Conservation (phyloP, 2,888 invertebrate species). For the Phengaris alcon region DNA sequence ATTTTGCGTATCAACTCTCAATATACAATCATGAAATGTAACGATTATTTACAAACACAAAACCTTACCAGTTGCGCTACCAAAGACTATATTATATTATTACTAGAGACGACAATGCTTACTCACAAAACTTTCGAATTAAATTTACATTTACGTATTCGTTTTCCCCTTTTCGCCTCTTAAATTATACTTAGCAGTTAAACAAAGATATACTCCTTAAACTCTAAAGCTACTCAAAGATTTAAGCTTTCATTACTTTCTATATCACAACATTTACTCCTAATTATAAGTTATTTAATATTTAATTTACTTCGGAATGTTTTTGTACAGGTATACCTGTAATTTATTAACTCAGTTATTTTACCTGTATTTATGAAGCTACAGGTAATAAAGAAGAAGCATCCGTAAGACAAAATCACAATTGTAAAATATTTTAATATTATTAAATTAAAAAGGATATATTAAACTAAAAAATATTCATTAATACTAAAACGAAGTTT, state of each 20-base stretch:
- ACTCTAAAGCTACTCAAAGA: not conserved
- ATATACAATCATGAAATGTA: too few species aligned
- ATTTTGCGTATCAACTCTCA: too few species aligned
- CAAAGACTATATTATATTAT: not conserved
- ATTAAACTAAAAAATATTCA: too few species aligned
- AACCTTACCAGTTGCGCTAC: too few species aligned
- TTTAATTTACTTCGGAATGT: not conserved
- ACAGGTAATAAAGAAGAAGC: not conserved
- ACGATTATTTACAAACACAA: too few species aligned
- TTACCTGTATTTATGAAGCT: too few species aligned
- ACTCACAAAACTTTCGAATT: constrained; percentile 27
- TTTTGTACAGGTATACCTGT: not conserved
- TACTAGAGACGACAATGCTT: constrained; percentile 16
- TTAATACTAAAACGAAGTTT: too few species aligned
- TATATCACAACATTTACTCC: constrained; percentile 31
- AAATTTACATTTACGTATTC: constrained; percentile 64
- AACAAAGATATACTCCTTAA: not conserved
- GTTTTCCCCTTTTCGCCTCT: constrained; percentile 64
- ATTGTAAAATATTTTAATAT: not conserved
- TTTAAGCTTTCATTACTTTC: constrained; percentile 26
- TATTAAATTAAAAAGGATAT: too few species aligned
- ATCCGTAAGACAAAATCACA: not conserved
- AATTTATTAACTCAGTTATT: not conserved
- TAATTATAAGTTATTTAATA: constrained; percentile 5
- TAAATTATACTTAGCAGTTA: not conserved